Conservation (phyloP, 2,113 vertebrate species). For the Chamaea fasciata region DNA sequence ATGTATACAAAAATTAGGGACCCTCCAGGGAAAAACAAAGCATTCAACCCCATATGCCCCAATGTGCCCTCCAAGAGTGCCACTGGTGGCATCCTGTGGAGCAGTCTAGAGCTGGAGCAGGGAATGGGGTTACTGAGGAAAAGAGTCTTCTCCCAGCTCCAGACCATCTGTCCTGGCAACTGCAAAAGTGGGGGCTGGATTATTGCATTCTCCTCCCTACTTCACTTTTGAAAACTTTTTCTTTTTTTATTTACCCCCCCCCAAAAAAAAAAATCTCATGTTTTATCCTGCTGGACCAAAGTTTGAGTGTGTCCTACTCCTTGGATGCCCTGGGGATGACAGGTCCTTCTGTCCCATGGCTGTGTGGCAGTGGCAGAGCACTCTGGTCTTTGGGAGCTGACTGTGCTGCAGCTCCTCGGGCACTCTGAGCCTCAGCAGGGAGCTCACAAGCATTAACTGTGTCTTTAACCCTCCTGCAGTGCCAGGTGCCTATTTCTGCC, state of each 20-base stretch:
- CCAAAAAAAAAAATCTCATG: neutral
- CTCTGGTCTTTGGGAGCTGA: neutral
- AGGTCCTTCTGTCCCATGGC: neutral
- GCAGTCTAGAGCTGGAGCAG: neutral
- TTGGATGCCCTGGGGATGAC: neutral
- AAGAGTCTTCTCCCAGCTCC: neutral
- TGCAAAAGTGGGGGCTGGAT: neutral
- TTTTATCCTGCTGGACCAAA: neutral
- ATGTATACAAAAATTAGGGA: neutral
- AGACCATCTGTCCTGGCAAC: neutral
- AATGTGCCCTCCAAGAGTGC: neutral
- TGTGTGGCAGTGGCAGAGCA: neutral
- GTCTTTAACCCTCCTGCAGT: neutral
- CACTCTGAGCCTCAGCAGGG: neutral
- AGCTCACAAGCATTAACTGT: neutral
- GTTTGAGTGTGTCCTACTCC: neutral
- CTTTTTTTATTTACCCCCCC: rapidly evolving
- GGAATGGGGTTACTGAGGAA: neutral
- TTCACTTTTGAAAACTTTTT: neutral
- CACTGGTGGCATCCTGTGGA: neutral
- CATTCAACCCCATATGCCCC: neutral
- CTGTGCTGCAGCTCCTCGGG: neutral
- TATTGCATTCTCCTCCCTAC: neutral
- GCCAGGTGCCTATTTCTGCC: neutral
- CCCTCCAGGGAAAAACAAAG: neutral